Evolutionary conservation across 2,888 invertebrate species (phyloP).

Genomic region (Zootermopsis nevadensis): DNA sequence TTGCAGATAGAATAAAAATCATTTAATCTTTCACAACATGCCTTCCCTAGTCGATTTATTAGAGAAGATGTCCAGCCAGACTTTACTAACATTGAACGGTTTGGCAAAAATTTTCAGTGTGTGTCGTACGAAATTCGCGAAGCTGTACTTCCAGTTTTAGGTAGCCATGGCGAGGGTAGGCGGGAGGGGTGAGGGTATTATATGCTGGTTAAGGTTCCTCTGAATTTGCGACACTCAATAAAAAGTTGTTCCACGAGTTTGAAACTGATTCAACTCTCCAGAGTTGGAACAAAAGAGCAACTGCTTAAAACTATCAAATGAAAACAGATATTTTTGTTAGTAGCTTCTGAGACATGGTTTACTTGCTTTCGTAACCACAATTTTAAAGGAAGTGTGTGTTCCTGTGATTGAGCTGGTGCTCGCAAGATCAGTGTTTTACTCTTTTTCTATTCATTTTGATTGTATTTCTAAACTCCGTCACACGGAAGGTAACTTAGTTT

Average conservation of each 20-base stretch:
- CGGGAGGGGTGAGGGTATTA: conserved; percentile 52
- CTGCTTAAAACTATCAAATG: conserved; percentile 48
- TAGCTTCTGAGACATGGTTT: conserved; percentile 12
- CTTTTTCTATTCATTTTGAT: background rate
- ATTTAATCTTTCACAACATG: too few relatives aligned
- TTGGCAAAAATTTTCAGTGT: conserved; percentile 20
- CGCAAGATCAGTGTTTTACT: background rate
- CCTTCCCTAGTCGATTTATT: too few relatives aligned
- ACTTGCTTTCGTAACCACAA: background rate
- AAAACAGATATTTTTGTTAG: conserved; percentile 42
- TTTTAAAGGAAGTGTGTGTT: background rate
- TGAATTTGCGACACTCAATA: conserved; percentile 73
- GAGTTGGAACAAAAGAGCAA: conserved; percentile 49
- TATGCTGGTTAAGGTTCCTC: conserved; percentile 64
- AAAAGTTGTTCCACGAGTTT: conserved; percentile 73
- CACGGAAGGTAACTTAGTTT: background rate
- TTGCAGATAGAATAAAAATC: too few relatives aligned
- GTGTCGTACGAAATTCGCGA: conserved; percentile 42
- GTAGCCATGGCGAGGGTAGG: conserved; percentile 53
- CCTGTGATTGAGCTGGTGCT: background rate
- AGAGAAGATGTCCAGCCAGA: background rate
- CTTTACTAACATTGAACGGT: background rate
- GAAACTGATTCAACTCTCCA: conserved; percentile 47
- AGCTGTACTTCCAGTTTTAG: conserved; percentile 52
- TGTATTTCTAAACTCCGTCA: background rate